These are phyloP conservation scores for Fringilla coelebs DNA, from an alignment of 2,797 vertebrate genomes.

Conservation along the genomic window DNA sequence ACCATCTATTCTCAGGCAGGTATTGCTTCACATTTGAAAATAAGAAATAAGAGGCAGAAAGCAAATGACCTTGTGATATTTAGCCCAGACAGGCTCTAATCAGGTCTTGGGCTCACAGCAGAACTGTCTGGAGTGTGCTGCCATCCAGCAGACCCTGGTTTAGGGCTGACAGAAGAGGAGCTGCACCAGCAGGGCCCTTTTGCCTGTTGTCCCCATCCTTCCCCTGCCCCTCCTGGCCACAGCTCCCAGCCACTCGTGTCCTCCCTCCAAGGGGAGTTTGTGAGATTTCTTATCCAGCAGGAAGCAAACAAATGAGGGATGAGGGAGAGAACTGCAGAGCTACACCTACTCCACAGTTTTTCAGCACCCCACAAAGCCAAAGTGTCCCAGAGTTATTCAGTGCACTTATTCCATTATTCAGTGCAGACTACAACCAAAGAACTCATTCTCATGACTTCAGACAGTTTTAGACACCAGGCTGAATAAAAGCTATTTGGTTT, in stretches of 20 bases:
- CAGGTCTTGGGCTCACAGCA: neutral
- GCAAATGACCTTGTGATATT: neutral
- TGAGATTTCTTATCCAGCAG: neutral
- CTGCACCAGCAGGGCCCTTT: neutral
- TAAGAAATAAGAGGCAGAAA: neutral
- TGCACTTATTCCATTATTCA: neutral
- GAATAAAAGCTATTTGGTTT: neutral
- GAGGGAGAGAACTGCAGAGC: neutral
- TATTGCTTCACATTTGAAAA: neutral
- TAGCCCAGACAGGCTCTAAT: neutral
- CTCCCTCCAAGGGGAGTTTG: neutral
- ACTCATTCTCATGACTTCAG: neutral
- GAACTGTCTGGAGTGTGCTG: neutral
- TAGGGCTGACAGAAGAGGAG: neutral
- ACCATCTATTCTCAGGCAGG: neutral
- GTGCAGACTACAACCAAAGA: neutral
- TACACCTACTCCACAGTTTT: accelerated
- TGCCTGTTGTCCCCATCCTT: neutral
- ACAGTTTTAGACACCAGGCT: neutral
- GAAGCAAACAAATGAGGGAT: neutral
- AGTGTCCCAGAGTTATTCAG: neutral
- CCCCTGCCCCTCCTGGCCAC: neutral
- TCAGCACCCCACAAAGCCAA: neutral
- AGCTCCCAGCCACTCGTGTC: neutral
- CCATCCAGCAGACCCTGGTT: neutral